Base-by-base conservation (phyloP, 2,888 invertebrate species). In the Mimas tiliae region DNA sequence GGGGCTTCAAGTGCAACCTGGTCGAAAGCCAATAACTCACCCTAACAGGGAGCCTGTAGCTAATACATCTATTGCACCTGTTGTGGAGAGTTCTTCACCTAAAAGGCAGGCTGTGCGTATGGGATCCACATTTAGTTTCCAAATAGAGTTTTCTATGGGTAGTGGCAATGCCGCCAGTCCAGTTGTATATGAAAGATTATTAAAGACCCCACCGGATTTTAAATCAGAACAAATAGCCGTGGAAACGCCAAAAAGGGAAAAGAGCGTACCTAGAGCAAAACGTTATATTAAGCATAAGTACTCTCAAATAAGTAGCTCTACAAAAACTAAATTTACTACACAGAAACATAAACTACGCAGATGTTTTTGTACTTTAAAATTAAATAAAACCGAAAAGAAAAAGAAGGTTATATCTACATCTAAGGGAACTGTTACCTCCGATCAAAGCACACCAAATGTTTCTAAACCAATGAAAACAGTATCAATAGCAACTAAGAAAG, bases 291-390 rank as follows among this genome's bases (percentile, higher is more conserved):
- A 53, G 66, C 69, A 72, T 9, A 76, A 71, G 47, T 65, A 70
- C 52, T 78, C 81, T 45, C 78, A 78, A 69, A 70, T 68, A 6
- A 79, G 66, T 45, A 73, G 66, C 68, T 70, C 70, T 38, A 67
- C 48, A 62, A 76, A 70, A 70, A 73, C 75, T 7, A 75, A 74
- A 62, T 71, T 74, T 33, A 72, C 70, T 6, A 62, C 64, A 33
- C 74, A 68, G 11, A 78, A 74, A 69, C 68, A 74, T 52, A 69
- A 67, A 50, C 74, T 82, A 67, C 75, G 74, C 33, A 79, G 75
- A 71, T 86, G 84, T 68, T 76, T 79, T 64, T 84, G 85, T 70
- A 82, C 79, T 11, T 71, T 83, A 55, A 81, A 83, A 73, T 67
- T 84, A 38, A 63, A 66, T 66, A 75, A 77, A 64, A 47, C 55